phyloP scores from a whole-genome alignment of 2,113 vertebrate species.

The Dicaeum eximium region DNA sequence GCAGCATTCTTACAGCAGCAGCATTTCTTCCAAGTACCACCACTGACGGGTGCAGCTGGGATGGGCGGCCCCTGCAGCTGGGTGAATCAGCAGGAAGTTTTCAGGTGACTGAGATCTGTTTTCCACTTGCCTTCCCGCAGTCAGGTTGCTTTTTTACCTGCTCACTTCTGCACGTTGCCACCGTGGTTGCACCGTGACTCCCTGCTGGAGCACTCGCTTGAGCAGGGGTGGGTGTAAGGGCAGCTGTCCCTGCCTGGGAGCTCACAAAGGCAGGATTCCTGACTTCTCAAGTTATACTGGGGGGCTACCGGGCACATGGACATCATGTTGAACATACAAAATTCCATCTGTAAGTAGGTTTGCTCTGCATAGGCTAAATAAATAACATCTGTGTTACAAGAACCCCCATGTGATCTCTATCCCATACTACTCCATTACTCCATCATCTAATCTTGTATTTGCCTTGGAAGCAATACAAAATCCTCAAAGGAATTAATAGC shows the following conservation, averaged over 20 bases:
- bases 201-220: rapidly evolving
- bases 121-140: background rate
- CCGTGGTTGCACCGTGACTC: background rate
- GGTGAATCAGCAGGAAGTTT: background rate
- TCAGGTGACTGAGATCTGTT: background rate
- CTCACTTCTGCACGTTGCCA: background rate
- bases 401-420: background rate
- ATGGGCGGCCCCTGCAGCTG: background rate
- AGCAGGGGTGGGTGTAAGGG: background rate
- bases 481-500: conserved; percentile 36
- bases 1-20: background rate
- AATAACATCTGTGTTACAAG: conserved; percentile 28
- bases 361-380: conserved; percentile 15
- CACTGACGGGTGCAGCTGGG: background rate
- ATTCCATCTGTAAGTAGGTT: background rate
- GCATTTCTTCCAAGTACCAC: background rate
- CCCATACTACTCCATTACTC: background rate
- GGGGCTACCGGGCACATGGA: background rate
- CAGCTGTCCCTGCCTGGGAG: background rate
- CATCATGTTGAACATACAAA: background rate
- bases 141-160: background rate
- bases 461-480: conserved; percentile 31
- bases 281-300: background rate
- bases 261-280: background rate
- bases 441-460: conserved; percentile 29